Evolutionary conservation across 2,797 vertebrate genomes (phyloP).

Genomic region (Melanotaenia boesemani): DNA sequence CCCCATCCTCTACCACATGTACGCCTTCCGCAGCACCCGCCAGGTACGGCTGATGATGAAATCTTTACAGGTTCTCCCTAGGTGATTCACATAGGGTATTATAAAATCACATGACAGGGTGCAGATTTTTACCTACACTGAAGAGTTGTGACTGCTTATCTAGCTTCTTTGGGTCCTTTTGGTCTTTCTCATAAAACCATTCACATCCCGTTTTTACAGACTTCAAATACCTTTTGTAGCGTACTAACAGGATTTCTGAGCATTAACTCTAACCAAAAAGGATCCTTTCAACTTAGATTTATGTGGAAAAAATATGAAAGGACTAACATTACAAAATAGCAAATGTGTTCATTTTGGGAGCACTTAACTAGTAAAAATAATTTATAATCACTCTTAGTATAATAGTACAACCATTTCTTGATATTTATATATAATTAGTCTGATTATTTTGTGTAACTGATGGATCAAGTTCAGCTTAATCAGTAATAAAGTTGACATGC

Average conservation of each 20-base stretch:
- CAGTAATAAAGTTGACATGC: constrained; percentile 10
- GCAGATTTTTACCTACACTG: background rate
- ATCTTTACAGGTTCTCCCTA: background rate
- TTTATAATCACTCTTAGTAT: background rate
- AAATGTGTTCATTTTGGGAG: constrained; percentile 4
- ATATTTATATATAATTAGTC: constrained; percentile 5
- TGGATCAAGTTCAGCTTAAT: background rate
- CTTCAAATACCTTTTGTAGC: constrained; percentile 11
- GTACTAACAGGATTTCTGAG: constrained; percentile 34
- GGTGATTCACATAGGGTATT: background rate
- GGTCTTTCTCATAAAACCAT: constrained; percentile 6
- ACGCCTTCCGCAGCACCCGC: constrained; percentile 88
- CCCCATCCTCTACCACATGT: constrained; percentile 94
- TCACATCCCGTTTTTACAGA: background rate
- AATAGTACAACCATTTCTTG: background rate
- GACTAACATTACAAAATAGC: background rate
- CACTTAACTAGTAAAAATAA: constrained; percentile 1
- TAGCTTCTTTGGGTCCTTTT: background rate
- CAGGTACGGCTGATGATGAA: constrained; percentile 83
- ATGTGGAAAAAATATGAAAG: constrained; percentile 7
- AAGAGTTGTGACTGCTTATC: background rate
- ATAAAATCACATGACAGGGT: background rate
- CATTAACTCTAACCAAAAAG: constrained; percentile 1
- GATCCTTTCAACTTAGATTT: constrained; percentile 31
- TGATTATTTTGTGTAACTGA: constrained; percentile 4